Base-by-base conservation (phyloP, 53 echinoderm and acorn worm genomes). In the Holothuria scabra region DNA sequence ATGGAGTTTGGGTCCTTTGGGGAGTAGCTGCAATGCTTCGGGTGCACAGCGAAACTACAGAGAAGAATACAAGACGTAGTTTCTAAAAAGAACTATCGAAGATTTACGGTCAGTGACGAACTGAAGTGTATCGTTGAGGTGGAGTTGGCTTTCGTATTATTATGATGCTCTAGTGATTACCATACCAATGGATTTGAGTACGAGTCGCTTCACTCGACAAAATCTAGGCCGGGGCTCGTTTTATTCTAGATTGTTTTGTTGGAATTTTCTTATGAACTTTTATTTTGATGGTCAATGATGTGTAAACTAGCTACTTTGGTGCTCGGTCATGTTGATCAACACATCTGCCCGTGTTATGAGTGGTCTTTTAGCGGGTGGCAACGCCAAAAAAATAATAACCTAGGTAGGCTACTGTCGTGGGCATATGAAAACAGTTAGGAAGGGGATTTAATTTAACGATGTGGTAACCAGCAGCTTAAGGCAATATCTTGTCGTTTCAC, bases 31-130 rank as follows among this genome's bases (percentile, higher is more conserved):
- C 1, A 0, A 52, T 52, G 14, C 52, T 52, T 52, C 52, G 18
- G 18, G 52, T 52, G 52, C 52, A 52, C 52, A 16, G 52, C 4
- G 52, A 9, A 3, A 52, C 52, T 52, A 52, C 1, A 52, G 52
- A 52, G 8, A 18, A 52, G 52, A 52, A 52, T 14, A 18, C 18
- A 52, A 52, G 52, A 18, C 14, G 52, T 52, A 52, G 52, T 52
- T 52, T 16, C 18, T 52, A 52, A 16, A 52, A 16, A n/a, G n/a
- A 8, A 52, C 4, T 52, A 8, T 52, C 16, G 52, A 52, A 70
- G 48, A 72, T 72, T 72, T 72, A 72, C 24, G 72, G 48, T 21
- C 72, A 72, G 37, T 72, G n/a, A 34, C n/a, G 48, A 72, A 72
- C 46, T 22, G 24, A 25, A 35, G 52, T 29, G 72, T 25, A 38